Evolutionary conservation across 2,113 vertebrate species (phyloP), one percentile per base, ranked within the genome.

Genomic region (Pterocles gutturalis): DNA sequence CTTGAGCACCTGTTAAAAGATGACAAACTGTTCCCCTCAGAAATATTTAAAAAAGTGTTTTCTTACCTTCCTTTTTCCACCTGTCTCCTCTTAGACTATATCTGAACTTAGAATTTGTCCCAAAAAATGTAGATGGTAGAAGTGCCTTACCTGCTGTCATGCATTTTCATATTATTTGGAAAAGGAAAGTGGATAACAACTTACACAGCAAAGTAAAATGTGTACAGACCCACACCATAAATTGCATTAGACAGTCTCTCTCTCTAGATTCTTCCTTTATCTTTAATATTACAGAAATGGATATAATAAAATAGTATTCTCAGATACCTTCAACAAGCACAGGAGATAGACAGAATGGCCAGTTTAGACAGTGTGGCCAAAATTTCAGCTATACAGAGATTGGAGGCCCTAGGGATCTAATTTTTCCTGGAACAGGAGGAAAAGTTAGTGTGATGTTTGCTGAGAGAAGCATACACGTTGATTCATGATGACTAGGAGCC

Each of bases 1-100:
- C 88, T 87, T 78, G 71, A 83, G 61, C 34, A 92, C 41, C 21
- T 86, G 71, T 83, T 83, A 70, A 92, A 93, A 92, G 49, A 90
- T 60, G 61, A 87, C 83, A 81, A 94, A 92, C 91, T 9, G 5
- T 78, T 70, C 51, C 33, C 12, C 8, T 14, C 12, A 34, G 46
- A 95, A 93, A 92, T 86, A 87, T 58, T 83, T 13, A 2, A 1
- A 36, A 43, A 91, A 80, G 71, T 54, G 11, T 86, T 96, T 92
- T 87, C 71, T 89, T 31, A 36, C 51, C 29, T 90, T 96, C 22
- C 6, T 72, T 88, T 93, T 90, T 34, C n/a, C 13, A 58, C 36
- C 70, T 90, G 49, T 89, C 55, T 92, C 36, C 55, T 92, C 58
- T 92, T 64, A 90, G 72, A 78, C 62, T 81, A 54, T 25, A 54